These are phyloP conservation scores for Hylaeus anthracinus DNA, from an alignment of 1,140 invertebrate genomes.

Conservation along the genomic window DNA sequence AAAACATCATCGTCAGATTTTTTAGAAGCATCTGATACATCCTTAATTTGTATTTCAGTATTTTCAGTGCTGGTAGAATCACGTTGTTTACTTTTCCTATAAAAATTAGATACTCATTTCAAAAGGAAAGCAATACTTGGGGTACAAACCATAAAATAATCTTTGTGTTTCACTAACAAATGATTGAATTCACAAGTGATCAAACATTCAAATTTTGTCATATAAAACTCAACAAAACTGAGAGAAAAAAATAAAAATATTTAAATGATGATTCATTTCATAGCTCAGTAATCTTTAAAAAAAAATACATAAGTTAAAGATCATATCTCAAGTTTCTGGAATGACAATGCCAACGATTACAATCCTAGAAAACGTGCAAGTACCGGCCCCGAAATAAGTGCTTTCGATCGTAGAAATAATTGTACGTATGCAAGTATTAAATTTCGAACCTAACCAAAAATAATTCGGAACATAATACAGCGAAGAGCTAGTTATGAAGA, in stretches of 20 bases:
- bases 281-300: too few species aligned
- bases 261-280: neutral
- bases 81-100: conserved; percentile 71
- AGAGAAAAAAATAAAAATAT: neutral
- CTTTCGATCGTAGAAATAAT: conserved; percentile 23
- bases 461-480: conserved; percentile 22
- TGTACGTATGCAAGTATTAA: conserved; percentile 18
- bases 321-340: neutral
- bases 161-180: neutral
- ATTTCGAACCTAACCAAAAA: conserved; percentile 41
- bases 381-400: conserved; percentile 50
- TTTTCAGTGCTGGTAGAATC: conserved; percentile 64
- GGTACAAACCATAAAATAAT: neutral
- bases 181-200: neutral
- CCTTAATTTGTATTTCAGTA: conserved; percentile 63
- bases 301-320: neutral
- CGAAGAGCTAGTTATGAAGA: neutral
- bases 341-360: neutral
- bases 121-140: neutral
- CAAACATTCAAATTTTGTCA: neutral
- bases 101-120: conserved; percentile 20
- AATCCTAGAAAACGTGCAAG: neutral
- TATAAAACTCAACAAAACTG: neutral
- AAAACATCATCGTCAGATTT: conserved; percentile 73
- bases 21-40: conserved; percentile 59